Conservation (phyloP, 2,888 invertebrate genomes). For the Spilarctia lutea region DNA sequence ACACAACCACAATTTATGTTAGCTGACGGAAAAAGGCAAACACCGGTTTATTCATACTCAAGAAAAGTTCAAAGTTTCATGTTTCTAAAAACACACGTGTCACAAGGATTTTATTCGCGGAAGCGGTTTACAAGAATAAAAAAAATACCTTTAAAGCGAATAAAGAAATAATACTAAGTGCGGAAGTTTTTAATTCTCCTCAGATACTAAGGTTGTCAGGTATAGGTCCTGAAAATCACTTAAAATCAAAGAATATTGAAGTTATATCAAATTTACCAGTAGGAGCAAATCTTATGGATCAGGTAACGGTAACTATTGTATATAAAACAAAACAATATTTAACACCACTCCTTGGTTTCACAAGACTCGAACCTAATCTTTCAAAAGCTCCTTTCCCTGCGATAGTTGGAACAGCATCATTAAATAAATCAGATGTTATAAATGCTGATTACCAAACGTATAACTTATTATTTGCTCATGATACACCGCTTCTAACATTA, state of each 20-base stretch:
- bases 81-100: conserved; percentile 35
- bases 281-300: conserved; percentile 30
- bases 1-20: conserved; percentile 28
- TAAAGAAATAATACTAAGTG: conserved; percentile 38
- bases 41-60: conserved; percentile 31
- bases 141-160: conserved; percentile 33
- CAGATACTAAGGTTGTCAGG: conserved; percentile 40
- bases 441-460: conserved; percentile 35
- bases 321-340: conserved; percentile 23
- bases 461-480: conserved; percentile 37
- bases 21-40: conserved; percentile 28
- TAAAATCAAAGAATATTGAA: conserved; percentile 28
- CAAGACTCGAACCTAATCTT: conserved; percentile 12
- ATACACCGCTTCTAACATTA: conserved; percentile 35
- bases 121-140: conserved; percentile 13
- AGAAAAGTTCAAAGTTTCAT: conserved; percentile 24
- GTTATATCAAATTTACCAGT: conserved; percentile 36
- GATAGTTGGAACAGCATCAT: conserved; percentile 34
- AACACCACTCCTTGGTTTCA: conserved; percentile 13
- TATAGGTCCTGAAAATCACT: conserved; percentile 35
- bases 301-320: conserved; percentile 7
- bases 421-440: conserved; percentile 26
- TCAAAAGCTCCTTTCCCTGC: conserved; percentile 35
- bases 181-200: conserved; percentile 37
- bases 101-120: conserved; percentile 35